phyloP scores from a whole-genome alignment of 1,140 invertebrate genomes.

The Panulirus ornatus region DNA sequence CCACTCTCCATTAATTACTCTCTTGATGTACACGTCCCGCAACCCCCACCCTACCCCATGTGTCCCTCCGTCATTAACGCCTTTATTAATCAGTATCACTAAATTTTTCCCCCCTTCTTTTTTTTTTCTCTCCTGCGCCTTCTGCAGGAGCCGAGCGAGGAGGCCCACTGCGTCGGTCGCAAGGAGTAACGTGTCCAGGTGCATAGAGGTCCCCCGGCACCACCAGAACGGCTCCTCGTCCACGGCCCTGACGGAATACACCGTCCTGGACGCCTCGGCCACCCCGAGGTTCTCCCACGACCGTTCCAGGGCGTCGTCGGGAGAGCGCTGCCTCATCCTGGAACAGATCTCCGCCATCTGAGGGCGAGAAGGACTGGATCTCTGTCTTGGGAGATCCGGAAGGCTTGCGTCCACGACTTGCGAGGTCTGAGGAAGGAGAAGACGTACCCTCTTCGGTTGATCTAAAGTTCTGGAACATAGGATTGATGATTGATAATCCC shows the following conservation, averaged over 20 bases:
- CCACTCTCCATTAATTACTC: background rate
- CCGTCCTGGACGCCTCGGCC: constrained; percentile 68
- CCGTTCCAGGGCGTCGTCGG: constrained; percentile 68
- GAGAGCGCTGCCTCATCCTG: constrained; percentile 72
- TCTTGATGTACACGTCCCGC: background rate
- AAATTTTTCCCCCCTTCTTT: background rate
- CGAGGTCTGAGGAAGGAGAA: too few relatives aligned
- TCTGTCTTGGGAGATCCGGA: background rate
- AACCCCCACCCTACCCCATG: too few relatives aligned
- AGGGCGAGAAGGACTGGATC: background rate
- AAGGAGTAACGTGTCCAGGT: constrained; percentile 26
- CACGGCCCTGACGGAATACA: constrained; percentile 73
- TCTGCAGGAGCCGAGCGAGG: constrained; percentile 41
- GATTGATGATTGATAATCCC: too few relatives aligned
- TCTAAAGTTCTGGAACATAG: too few relatives aligned
- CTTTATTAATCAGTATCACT: background rate
- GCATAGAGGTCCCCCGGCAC: constrained; percentile 43
- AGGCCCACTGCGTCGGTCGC: constrained; percentile 3
- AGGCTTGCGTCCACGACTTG: background rate
- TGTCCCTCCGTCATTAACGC: background rate
- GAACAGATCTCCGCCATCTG: constrained; percentile 73
- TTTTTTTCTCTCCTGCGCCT: background rate
- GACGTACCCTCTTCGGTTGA: too few relatives aligned
- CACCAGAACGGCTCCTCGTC: constrained; percentile 71
- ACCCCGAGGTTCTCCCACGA: constrained; percentile 63